Evolutionary conservation across 37 sponge, comb jelly and placozoan genomes (phyloP), one percentile per base, ranked within the genome.

Genomic region (Bolinopsis microptera): DNA sequence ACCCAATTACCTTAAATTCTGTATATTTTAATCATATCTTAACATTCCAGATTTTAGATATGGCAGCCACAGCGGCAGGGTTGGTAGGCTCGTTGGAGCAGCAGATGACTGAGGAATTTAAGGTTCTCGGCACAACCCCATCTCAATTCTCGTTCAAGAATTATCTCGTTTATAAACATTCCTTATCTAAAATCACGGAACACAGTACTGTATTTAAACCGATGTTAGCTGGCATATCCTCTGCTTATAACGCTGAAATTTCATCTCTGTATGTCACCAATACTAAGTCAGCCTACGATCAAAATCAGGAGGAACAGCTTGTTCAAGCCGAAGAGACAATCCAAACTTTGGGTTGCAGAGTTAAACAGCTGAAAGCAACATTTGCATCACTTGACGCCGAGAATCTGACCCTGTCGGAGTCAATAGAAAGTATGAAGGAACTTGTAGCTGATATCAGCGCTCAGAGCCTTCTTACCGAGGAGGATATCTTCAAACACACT

Each of bases 371-470:
- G 41, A 86, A 86, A 86, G 41, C 48, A 0, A 86, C 90, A 28
- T 27, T 86, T n/a, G 90, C 90, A 23, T 8, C 25, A 25, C 90
- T 86, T 0, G 67, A 86, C 8, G n/a, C 35, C 8, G 90, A 86
- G 67, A 86, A 41, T 24, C 16, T 40, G 3, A 40, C 41, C 22
- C 67, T 86, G 26, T n/a, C 36, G 0, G 90, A 86, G 48, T 86
- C 90, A n/a, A 86, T 86, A 48, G 90, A 48, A 27, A 86, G 90
- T 26, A 48, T 86, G 68, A 86, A 40, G 90, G 90, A 86, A 25
- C 28, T 86, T 2, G 90, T 33, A 25, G 90, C 90, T 3, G 90
- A 86, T 34, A 28, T 86, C 28, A 86, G 90, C 30, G 35, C 32
- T 24, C 90, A 86, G 90, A 86, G 36, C 31, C 67, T 86, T 41